Evolutionary conservation across 2,888 invertebrate species (phyloP), one percentile per base, ranked within the genome.

Genomic region (Nomada fabriciana): DNA sequence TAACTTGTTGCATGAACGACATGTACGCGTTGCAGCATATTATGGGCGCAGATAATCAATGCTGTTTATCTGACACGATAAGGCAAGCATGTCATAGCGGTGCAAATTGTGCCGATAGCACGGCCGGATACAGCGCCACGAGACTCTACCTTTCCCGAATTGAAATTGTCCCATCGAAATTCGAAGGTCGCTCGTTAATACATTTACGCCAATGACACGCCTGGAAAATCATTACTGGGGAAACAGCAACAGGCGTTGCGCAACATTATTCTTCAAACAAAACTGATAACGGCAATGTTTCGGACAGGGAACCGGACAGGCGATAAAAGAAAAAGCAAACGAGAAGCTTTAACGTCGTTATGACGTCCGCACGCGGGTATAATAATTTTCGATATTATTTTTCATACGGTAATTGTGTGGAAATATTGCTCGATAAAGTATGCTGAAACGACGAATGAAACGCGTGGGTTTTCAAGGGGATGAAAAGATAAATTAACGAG

Each of bases 261-360:
- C 43, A 36, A 67, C 59, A 29, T 70, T 75, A 42, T 65, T 20
- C 18, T 36, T n/a, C 50, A 47, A 11, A 36, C 57, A 29, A 72
- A 69, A 65, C 50, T 52, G 59, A 81, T 76, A 76, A 76, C 50
- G 60, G 55, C 61, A 43, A 53, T 36, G 36, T 25, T 61, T 55
- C 50, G 67, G 2, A 42, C 2, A 20, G 18, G 18, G 36, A 9
- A 36, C 36, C 36, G 36, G 36, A 36, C 36, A 36, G 5, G 36
- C 7, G 36, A 0, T 36, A 36, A 36, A 36, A 36, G 7, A 36
- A 7, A 36, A 36, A 36, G 5, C 2, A 7, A 36, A 36, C 7
- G 29, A 7, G 36, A 7, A 7, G 36, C 11, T 4, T 61, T 36
- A n/a, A 20, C 42, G n/a, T 42, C 47, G 18, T 29, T 29, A 4